Conservation (phyloP, 2,113 vertebrate species). For the Lota lota region DNA sequence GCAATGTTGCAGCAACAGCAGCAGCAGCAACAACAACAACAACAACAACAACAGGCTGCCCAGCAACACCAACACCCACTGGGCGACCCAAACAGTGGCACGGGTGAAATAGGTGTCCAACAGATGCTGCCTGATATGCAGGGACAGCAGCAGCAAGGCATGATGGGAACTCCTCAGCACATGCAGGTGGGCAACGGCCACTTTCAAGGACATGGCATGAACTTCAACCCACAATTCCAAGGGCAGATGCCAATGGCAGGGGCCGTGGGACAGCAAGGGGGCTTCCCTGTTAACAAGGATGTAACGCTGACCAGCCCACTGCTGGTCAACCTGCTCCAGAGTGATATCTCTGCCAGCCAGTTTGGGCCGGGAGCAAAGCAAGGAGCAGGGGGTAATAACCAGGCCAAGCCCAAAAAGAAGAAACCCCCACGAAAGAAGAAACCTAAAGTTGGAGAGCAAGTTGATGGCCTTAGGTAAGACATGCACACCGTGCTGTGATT, state of each 20-base stretch:
- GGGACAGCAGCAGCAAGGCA: constrained; percentile 84
- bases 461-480: constrained; percentile 86
- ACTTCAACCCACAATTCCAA: constrained; percentile 81
- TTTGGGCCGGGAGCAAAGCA: constrained; percentile 96
- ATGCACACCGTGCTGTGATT: too few relatives aligned
- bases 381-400: constrained; percentile 73
- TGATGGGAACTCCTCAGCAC: constrained; percentile 86
- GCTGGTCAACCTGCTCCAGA: constrained; percentile 95
- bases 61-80: constrained; percentile 81
- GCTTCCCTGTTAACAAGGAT: constrained; percentile 93
- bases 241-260: constrained; percentile 83
- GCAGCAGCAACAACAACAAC: constrained; percentile 61
- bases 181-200: constrained; percentile 93
- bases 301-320: constrained; percentile 94
- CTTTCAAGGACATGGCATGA: constrained; percentile 88
- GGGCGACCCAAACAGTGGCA: constrained; percentile 74
- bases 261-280: constrained; percentile 83
- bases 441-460: constrained; percentile 76
- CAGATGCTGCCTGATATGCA: constrained; percentile 93
- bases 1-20: constrained; percentile 69
- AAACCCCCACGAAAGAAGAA: constrained; percentile 97
- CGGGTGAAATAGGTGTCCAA: constrained; percentile 79
- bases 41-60: constrained; percentile 73
- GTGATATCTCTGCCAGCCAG: constrained; percentile 95
- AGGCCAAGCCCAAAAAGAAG: constrained; percentile 96